Base-by-base conservation (phyloP, 2,113 vertebrate species). In the Tylochromis polylepis region DNA sequence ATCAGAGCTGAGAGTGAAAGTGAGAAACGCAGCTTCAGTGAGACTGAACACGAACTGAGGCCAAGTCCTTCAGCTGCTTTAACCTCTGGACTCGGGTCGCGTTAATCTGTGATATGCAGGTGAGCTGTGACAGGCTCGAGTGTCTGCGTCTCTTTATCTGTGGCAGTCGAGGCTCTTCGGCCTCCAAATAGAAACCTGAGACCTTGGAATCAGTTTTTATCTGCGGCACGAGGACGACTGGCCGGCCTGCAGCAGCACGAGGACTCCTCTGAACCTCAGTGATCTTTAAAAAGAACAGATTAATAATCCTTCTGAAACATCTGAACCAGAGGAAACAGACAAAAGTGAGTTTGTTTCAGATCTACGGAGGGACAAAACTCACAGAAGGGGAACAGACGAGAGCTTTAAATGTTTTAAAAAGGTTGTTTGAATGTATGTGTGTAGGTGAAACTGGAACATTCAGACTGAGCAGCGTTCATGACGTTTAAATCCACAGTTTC, bases 81-180 rank as follows among this genome's bases (percentile, higher is more conserved):
- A 70, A 70, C 65, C 41, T 72, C 24, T 75, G 70, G 46, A 51
- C 16, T 29, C 43, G 2, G 70, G 70, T 75, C 24, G 3, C 14
- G 43, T 49, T 72, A 20, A 43, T 34, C 5, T 67, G 53, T 22
- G 70, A 56, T 34, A 57, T 14, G 31, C 31, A 41, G 24, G 83
- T 46, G 82, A 59, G 53, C 9, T 14, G 20, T 82, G 88, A 88
- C 8, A 16, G 65, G 7, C 72, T 83, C 14, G 16, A 82, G 86
- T 36, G 72, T 38, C 43, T 38, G 6, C 41, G 81, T 85, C 84
- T 89, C 79, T 87, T 91, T 93, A 91, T 93, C 91, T 85, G 24
- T 4, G 82, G 88, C 77, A 24, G 41, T 77, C 34, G 2, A 29
- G 20, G 60, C 59, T 88, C 88, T 60, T 85, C 85, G 41, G 49